Evolutionary conservation across 1,140 invertebrate genomes (phyloP), one percentile per base, ranked within the genome.

Genomic region (Diorhabda elongata): DNA sequence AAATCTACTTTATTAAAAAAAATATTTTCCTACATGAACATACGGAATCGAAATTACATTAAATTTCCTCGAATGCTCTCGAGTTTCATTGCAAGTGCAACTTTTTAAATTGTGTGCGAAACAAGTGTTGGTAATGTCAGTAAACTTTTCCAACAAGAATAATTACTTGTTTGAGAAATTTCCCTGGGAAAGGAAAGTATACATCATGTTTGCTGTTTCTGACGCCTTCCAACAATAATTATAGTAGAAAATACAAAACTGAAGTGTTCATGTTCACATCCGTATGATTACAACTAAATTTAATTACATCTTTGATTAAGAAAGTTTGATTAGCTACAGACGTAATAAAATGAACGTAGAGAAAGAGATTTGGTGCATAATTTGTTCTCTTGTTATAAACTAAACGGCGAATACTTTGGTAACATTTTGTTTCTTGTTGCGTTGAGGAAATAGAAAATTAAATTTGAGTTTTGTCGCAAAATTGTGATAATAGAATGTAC

Each of bases 271-370:
- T 8, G 52, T 65, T 57, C 64, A 43, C 42, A 42, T 65, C 43
- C 47, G 64, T 45, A 6, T 42, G 64, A 65, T 65, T 65, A 65
- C 64, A 9, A 7, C 42, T 9, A 8, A 41, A 65, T 65, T 65
- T 58, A 57, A 65, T 65, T 65, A 58, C 64, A 58, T 45, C 44
- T 41, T 43, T 41, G 41, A 65, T 65, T 65, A 58, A 42, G 47
- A 65, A 65, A 65, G 52, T 65, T 65, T 65, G 64, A 65, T 65
- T 65, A 45, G 52, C 64, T 57, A 11, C 26, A 52, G 42, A 11
- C 26, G 26, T 26, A 26, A 26, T 26, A 26, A 26, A 26, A 26
- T 26, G 61, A 44, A 62, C 8, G n/a, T 11, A 43, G 41, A 42
- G 8, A 41, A 42, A 7, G 8, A 8, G n/a, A 8, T 52, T 6